Conservation (phyloP, 2,888 invertebrate genomes). For the Pseudoips prasinana region DNA sequence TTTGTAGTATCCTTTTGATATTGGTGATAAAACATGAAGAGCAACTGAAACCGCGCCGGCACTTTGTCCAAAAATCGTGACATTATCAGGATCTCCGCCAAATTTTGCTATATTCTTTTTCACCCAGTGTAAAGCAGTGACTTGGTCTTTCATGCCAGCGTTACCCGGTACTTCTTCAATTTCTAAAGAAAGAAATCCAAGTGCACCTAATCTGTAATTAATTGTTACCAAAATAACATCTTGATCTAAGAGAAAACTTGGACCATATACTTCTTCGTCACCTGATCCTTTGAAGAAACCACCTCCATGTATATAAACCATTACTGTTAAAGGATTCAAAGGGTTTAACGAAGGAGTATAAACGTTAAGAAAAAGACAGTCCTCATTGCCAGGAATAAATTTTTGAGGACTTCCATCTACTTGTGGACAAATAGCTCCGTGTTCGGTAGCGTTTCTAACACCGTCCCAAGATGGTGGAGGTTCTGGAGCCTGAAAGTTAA, state of each 20-base stretch:
- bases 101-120: conserved; percentile 27
- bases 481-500: conserved; percentile 24
- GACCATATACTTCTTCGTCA: conserved; percentile 6
- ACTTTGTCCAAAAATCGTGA: conserved; percentile 36
- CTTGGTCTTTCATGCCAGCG: conserved; percentile 64
- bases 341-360: conserved; percentile 13
- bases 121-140: conserved; percentile 31
- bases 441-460: conserved; percentile 14
- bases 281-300: conserved; percentile 7
- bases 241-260: conserved; percentile 27
- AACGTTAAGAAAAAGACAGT: conserved; percentile 20
- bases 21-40: conserved; percentile 35
- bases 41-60: conserved; percentile 23
- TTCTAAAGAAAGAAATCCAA: conserved; percentile 74
- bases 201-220: conserved; percentile 67
- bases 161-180: conserved; percentile 77
- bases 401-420: not conserved
- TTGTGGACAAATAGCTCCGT: conserved; percentile 25
- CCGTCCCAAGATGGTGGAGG: conserved; percentile 29
- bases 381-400: conserved; percentile 10
- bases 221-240: conserved; percentile 47
- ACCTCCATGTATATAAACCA: conserved; percentile 19
- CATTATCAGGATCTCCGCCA: conserved; percentile 32
- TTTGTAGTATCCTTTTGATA: conserved; percentile 39
- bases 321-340: conserved; percentile 9